Base-by-base conservation (phyloP, 1,140 invertebrate species). In the Ladona fulva region DNA sequence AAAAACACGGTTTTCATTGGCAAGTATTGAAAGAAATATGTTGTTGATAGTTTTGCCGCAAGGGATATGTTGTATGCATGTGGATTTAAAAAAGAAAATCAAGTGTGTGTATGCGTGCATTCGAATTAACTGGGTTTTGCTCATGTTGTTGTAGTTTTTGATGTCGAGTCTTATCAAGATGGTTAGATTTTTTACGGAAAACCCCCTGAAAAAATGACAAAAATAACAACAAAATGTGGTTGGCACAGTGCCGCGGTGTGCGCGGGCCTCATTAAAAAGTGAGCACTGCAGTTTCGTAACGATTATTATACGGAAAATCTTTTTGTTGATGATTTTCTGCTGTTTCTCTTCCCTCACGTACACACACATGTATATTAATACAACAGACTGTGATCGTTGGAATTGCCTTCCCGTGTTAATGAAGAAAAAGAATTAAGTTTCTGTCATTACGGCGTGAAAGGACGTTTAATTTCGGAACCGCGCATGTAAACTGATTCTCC, bases 301-400 rank as follows among this genome's bases (percentile, higher is more conserved):
- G 52, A 52, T 78, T 29, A 75, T 52, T 42, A 24, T 24, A 78
- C 42, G 75, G 37, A 25, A 29, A 66, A 3, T 66, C 5, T 22
- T 66, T 66, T 22, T 66, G n/a, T 66, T 66, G 52, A 66, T 12
- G 29, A 66, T 3, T 66, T 66, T 66, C 12, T 66, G 16, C 52
- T 12, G n/a, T 19, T 66, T 66, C n/a, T 22, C 3, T 66, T 66
- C 52, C 52, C 14, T 66, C n/a, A 8, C 1, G 52, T 66, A 22
- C 52, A 22, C n/a, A 22, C n/a, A 66, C 52, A 5, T 66, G 52
- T 66, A 66, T 66, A 66, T 66, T 66, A 6, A 16, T 76, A 66
- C 44, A 80, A 80, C 79, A 79, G 79, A 79, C 79, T 80, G 79
- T 80, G 79, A 80, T 80, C 78, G 74, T 78, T 78, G 76, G 37